Base-by-base conservation (phyloP, 2,888 invertebrate species). In the Habroteleia sp. region DNA sequence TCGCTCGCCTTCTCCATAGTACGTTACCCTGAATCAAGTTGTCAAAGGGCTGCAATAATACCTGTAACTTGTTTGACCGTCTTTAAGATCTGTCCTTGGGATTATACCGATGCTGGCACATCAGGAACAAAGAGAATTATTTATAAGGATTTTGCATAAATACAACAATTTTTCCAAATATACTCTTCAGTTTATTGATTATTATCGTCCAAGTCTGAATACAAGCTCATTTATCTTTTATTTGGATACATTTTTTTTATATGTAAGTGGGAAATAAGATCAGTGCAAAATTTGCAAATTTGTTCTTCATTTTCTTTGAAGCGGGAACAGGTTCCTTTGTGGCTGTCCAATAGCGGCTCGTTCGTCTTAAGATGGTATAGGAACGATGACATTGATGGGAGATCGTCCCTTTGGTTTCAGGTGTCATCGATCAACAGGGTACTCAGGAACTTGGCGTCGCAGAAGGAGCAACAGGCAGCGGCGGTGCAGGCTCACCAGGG, bases 371-470 rank as follows among this genome's bases (percentile, higher is more conserved):
- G 56, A 72, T 56, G 16, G 44, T 11, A 7, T 35, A 10, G 20
- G 13, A 37, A 46, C 33, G 39, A 16, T 54, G 54, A 66, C 33
- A 16, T 48, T 69, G 50, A 62, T 33, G 46, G 16, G 37, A 46
- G 29, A 44, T 52, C 74, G 54, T 29, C 73, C 77, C 13, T 73
- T 72, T 85, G 78, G 69, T 89, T 90, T 25, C 92, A 98, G 97
- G 97, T 98, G 79, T 98, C 98, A 76, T 98, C 97, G 85, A 99
- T 99, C 89, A 99, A 99, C 91, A 94, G 99, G 82, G 99, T 99
- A 74, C 92, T 99, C 68, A 91, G 99, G 77, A 99, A 98, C 90
- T 91, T 99, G 83, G 97, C 98, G 16, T 96, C 97, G 48, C 97
- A 97, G 90, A 99, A 98, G 89, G 98, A 97, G 90, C 96, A 96